Base-by-base conservation (phyloP, 1,140 invertebrate genomes). In the Goniozus legneri region DNA sequence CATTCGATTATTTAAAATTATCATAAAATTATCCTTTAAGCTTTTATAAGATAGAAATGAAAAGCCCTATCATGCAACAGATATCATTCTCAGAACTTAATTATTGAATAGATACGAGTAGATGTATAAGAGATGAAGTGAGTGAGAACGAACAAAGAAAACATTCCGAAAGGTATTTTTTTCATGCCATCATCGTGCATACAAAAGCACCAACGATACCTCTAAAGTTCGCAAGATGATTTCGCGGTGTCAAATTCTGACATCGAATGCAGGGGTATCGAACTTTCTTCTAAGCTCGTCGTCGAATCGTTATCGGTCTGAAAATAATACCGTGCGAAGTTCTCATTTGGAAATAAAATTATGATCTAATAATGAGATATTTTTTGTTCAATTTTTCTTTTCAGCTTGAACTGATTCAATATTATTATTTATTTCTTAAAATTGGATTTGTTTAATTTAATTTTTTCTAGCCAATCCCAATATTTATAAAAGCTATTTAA, bases 221-320 rank as follows among this genome's bases (percentile, higher is more conserved):
- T 73, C 63, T 67, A 69, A 50, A 54, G 38, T 58, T 71, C 56
- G 42, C 61, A 52, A 40, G 62, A 54, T 37, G 37, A 49, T 60
- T 64, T 67, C 39, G 57, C 56, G 51, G 69, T 65, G 42, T 66
- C 60, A 47, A 59, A 42, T 58, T 62, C 60, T 41, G 53, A 56
- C 54, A 63, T 65, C 47, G 60, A 64, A 55, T 68, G 68, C 65
- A 73, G 68, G 36, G 68, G 64, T 58, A 70, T 69, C 52, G 67
- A 53, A 56, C 50, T 67, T 51, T 71, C 73, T 54, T 71, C 69
- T 38, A 64, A 50, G 65, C 54, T 71, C 60, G 57, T 67, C 52
- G 51, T 64, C 49, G 69, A 71, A 42, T 58, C 55, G 64, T 64
- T 66, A 46, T 58, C 67, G 34, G 67, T 71, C 71, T 75, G 73